Base-by-base conservation (phyloP, 2,888 invertebrate species). In the Hyles lineata region DNA sequence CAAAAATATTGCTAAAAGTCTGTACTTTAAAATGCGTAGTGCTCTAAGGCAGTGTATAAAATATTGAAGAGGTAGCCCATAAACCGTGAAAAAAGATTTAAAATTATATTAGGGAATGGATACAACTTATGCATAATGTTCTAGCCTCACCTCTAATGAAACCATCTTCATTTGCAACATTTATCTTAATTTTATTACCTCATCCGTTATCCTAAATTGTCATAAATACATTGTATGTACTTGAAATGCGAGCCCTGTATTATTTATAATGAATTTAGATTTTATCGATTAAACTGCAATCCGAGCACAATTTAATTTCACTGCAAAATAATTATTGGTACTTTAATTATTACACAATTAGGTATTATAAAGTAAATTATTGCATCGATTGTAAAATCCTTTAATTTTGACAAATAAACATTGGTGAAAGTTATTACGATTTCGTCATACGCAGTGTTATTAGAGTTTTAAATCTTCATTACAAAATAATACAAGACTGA, bases 141-240 rank as follows among this genome's bases (percentile, higher is more conserved):
- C 15, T 21, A 63, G 21, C 63, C 32, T 62, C 60, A 11, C 60
- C 55, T 55, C 7, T 55, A 55, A 55, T 29, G n/a, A 21, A 32
- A 17, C 35, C 9, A n/a, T 29, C 29, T 21, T 21, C 11, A 19
- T 9, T 35, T 8, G 61, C 29, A 32, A 32, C 17, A 29, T 32
- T 62, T 62, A 25, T 60, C 60, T 60, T 25, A 6, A 60, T 11
- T 43, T 43, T 43, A 43, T 43, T 55, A 55, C 55, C 55, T 61
- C 6, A 61, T 19, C 29, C 29, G 4, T 29, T 15, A 35, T n/a
- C 62, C 35, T 63, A 63, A 63, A 43, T 63, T 63, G 21, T 63
- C 35, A 63, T 63, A 63, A 43, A 63, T 63, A 63, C 5, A 5
- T 43, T 63, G 32, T 63, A 62, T 32, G 63, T 43, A 63, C 43